Base-by-base conservation (phyloP, 1,140 invertebrate genomes). In the Linepithema humile region DNA sequence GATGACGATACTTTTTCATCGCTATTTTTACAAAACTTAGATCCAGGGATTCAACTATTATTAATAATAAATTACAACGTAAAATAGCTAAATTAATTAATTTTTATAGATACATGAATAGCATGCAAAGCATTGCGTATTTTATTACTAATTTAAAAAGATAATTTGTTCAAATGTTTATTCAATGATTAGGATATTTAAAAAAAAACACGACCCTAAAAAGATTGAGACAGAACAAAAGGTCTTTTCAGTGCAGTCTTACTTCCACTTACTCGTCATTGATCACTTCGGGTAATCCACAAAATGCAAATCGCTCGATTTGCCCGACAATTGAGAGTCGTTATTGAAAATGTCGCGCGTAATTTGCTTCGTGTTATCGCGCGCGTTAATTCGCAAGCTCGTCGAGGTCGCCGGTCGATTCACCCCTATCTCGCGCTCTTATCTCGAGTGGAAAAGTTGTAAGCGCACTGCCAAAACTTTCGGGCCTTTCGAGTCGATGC, bases 391-490 rank as follows among this genome's bases (percentile, higher is more conserved):
- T 88, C 57, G 15, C 50, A 73, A 84, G 10, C 72, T 57, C 40
- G 32, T 78, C 67, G 70, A 55, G 77, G 5, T 29, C 62, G 57
- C 50, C 55, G 53, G 73, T 43, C 62, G 53, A 43, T 50, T 55
- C 38, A 29, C 17, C 3, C 12, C 50, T 59, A 75, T 69, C 75
- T 62, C 17, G 55, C 48, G 48, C 45, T 45, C 65, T 73, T 78
- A 88, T 88, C 80, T 84, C 50, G 73, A 88, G 82, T 62, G 35
- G 67, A 60, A 55, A 62, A 78, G 80, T 75, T 53, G 32, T 20
- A 77, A 64, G 65, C 64, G 65, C 64, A 48, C 23, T 77, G 85
- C 78, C 86, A 83, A n/a, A 53, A 80, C 67, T 82, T 80, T 48
- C 60, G 40, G 57, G n/a, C 10, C 55, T 48, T 75, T 32, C 72